Percentiles rank a stretch among this genome's conserved stretches.
phyloP scores from a whole-genome alignment of 2,113 vertebrate species.

The Orthonyx spaldingii region DNA sequence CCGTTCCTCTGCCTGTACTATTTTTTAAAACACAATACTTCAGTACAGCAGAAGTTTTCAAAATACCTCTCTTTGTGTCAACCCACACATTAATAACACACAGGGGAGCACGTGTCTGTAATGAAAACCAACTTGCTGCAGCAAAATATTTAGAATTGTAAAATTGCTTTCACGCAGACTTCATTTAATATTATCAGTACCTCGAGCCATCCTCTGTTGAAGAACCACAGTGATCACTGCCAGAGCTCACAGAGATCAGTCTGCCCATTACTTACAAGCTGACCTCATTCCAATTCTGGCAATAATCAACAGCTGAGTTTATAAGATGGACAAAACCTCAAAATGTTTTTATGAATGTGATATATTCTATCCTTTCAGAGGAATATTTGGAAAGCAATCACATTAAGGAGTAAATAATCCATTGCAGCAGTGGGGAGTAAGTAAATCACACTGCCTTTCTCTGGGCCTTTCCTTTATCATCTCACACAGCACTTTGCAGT shows the following conservation, averaged over 20 bases:
- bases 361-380: neutral
- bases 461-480: neutral
- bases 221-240: neutral
- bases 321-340: neutral
- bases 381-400: neutral
- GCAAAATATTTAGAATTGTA: neutral
- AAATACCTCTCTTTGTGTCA: neutral
- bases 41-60: neutral
- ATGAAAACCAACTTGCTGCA: neutral
- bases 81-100: neutral
- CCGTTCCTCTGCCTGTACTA: neutral
- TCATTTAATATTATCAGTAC: neutral
- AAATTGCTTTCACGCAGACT: neutral
- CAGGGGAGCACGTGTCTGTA: accelerated
- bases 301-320: neutral
- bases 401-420: neutral
- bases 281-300: neutral
- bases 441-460: neutral
- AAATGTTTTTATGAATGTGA: neutral
- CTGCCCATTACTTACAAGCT: neutral
- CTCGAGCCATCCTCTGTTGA: neutral
- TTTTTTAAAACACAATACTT: neutral
- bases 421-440: neutral
- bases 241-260: neutral
- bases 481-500: neutral